Percentiles rank a stretch among this genome's conserved stretches.
phyloP scores from a whole-genome alignment of 2,888 invertebrate genomes.

The Metellina segmentata region DNA sequence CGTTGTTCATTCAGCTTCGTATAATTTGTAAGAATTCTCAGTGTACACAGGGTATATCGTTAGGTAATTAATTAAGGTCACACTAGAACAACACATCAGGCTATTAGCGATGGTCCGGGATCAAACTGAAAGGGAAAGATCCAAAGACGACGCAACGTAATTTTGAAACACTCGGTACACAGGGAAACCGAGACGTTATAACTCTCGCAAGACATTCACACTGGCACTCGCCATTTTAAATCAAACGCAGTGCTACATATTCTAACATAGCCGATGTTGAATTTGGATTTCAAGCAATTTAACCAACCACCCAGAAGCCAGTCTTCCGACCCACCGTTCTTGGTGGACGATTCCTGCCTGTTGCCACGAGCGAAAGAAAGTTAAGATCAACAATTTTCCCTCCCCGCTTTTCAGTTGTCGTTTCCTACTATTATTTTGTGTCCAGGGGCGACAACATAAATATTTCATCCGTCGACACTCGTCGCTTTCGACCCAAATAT shows the following conservation, averaged over 20 bases:
- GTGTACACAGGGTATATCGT: too few relatives aligned
- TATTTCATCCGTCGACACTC: conserved; percentile 61
- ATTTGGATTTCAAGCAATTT: too few relatives aligned
- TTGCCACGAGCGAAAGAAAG: conserved; percentile 15
- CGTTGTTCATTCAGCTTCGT: too few relatives aligned
- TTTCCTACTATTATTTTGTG: conserved; percentile 51
- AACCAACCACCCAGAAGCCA: background rate
- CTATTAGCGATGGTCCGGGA: too few relatives aligned
- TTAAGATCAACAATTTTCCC: conserved; percentile 2
- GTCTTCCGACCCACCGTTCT: background rate
- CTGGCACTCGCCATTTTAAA: background rate
- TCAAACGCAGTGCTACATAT: background rate
- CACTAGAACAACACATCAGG: too few relatives aligned
- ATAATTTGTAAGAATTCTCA: too few relatives aligned
- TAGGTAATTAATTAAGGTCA: too few relatives aligned
- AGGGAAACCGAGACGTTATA: too few relatives aligned
- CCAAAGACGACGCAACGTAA: too few relatives aligned
- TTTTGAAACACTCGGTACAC: too few relatives aligned
- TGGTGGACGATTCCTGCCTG: background rate
- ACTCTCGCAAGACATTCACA: too few relatives aligned
- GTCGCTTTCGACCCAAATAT: conserved; percentile 58
- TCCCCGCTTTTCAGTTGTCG: background rate
- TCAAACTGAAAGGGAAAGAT: too few relatives aligned
- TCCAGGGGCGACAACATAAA: conserved; percentile 61
- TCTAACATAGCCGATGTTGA: background rate